Evolutionary conservation across 1,140 invertebrate genomes (phyloP).

Genomic region (Phortica variegata): DNA sequence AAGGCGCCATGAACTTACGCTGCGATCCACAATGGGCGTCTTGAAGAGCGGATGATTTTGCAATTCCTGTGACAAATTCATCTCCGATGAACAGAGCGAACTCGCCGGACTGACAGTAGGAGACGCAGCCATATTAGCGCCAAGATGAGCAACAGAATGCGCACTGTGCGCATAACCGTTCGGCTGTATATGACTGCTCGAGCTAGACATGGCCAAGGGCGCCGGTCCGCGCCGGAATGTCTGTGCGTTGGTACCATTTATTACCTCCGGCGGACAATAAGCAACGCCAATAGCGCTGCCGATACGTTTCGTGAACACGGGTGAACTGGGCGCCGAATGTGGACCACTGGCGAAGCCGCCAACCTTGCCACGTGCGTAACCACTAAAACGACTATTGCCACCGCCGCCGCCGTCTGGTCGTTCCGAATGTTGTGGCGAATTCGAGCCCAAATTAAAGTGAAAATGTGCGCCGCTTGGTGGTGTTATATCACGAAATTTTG

Average conservation of each 20-base stretch:
- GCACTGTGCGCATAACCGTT: conserved; percentile 39
- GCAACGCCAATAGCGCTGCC: conserved; percentile 6
- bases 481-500: conserved; percentile 61
- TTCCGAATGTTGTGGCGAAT: conserved; percentile 57
- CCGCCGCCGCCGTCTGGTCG: conserved; percentile 53
- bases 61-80: conserved; percentile 56
- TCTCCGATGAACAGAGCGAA: conserved; percentile 54
- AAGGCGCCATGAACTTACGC: conserved; percentile 47
- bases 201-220: conserved; percentile 51
- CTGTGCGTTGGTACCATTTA: conserved; percentile 15
- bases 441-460: conserved; percentile 44
- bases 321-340: conserved; percentile 68
- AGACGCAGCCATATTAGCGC: conserved; percentile 49
- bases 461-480: conserved; percentile 38
- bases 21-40: conserved; percentile 50
- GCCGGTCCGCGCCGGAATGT: conserved; percentile 36
- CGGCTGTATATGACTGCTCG: conserved; percentile 48
- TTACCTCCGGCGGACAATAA: conserved; percentile 20
- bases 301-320: conserved; percentile 58
- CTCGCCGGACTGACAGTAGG: conserved; percentile 52
- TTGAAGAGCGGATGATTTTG: conserved; percentile 57
- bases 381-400: conserved; percentile 23
- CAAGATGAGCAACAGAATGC: conserved; percentile 31
- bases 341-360: conserved; percentile 52
- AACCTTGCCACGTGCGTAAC: conserved; percentile 22